Conservation (phyloP, 1,140 invertebrate genomes). For the Gryllus bimaculatus region DNA sequence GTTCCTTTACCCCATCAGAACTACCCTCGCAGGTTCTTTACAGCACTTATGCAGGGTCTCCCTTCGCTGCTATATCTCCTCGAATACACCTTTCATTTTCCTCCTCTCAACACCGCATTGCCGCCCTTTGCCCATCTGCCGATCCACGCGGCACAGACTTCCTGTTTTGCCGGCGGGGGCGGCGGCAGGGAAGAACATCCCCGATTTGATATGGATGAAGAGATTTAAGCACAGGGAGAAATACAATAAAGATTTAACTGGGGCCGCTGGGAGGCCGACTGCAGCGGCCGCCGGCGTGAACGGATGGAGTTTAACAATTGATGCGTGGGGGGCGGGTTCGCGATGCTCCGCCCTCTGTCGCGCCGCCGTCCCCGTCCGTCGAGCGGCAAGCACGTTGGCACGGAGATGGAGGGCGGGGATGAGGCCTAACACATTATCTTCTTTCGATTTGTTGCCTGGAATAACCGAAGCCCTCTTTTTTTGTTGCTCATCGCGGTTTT, state of each 20-base stretch:
- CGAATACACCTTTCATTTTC: too few relatives aligned
- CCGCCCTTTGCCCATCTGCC: too few relatives aligned
- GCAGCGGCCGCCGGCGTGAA: neutral
- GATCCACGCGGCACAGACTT: neutral
- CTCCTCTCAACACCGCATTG: too few relatives aligned
- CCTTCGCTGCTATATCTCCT: too few relatives aligned
- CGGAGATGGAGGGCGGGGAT: neutral
- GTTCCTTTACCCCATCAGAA: too few relatives aligned
- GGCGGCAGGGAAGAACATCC: conserved; percentile 12
- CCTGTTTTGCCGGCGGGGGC: neutral
- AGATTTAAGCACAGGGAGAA: conserved; percentile 14
- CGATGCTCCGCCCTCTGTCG: neutral
- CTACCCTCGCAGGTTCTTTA: too few relatives aligned
- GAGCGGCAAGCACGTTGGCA: neutral
- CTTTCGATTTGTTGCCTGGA: neutral
- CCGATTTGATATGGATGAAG: conserved; percentile 17
- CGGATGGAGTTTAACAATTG: neutral
- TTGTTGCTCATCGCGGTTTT: neutral
- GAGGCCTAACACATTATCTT: neutral
- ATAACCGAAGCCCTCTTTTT: neutral
- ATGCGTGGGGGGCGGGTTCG: neutral
- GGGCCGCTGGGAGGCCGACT: conserved; percentile 10
- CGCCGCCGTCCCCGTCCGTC: too few relatives aligned
- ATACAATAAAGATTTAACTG: conserved; percentile 20
- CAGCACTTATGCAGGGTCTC: too few relatives aligned